Conservation (phyloP, 2,113 vertebrate genomes). For the Sapajus apella region DNA sequence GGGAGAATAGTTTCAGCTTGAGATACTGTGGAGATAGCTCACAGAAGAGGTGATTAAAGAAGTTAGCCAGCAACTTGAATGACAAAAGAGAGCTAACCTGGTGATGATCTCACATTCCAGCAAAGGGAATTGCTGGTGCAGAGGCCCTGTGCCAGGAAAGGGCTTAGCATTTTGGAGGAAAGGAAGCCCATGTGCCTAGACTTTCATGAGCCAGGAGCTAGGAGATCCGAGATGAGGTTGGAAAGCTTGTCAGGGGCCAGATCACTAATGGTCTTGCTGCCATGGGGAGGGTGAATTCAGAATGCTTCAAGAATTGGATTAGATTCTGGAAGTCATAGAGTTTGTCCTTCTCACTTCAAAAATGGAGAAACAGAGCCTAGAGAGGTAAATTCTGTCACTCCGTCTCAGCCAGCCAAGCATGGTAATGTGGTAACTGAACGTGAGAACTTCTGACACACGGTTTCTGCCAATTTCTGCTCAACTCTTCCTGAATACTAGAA, state of each 20-base stretch:
- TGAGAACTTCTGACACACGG: accelerated
- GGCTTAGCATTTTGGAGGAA: not conserved
- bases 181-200: not conserved
- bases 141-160: not conserved
- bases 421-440: not conserved
- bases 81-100: not conserved
- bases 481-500: not conserved
- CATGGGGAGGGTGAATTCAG: not conserved
- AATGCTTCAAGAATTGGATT: not conserved
- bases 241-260: not conserved
- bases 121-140: not conserved
- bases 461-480: not conserved
- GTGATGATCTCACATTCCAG: not conserved
- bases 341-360: not conserved
- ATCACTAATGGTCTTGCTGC: not conserved
- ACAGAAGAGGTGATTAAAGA: not conserved
- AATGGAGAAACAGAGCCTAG: not conserved
- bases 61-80: not conserved
- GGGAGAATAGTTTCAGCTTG: not conserved
- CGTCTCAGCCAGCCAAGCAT: not conserved
- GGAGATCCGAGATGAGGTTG: not conserved
- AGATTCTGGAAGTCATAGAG: not conserved
- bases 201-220: not conserved
- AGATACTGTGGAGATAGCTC: not conserved
- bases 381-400: not conserved